Conservation (phyloP, 1,140 invertebrate genomes). For the Theocolax elegans region DNA sequence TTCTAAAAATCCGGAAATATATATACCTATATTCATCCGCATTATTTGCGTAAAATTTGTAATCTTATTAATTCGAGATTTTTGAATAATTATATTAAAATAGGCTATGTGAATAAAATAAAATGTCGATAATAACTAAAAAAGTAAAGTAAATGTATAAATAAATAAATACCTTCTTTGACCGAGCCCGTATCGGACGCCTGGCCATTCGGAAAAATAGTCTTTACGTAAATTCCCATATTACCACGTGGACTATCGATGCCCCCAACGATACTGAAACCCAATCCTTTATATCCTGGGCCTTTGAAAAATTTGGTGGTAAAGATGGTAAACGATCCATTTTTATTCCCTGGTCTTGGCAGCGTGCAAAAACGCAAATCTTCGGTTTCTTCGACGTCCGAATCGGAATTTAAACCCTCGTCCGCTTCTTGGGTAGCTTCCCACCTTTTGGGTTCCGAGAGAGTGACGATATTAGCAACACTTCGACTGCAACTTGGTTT, state of each 20-base stretch:
- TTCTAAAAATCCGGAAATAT: too few species aligned
- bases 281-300: slow-evolving; percentile 84
- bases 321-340: slow-evolving; percentile 66
- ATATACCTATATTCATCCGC: too few species aligned
- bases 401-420: slow-evolving; percentile 62
- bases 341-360: slow-evolving; percentile 64
- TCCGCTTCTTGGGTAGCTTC: slow-evolving; percentile 53
- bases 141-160: too few species aligned
- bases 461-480: slow-evolving; percentile 56
- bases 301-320: slow-evolving; percentile 82
- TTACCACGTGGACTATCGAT: slow-evolving; percentile 87
- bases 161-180: slow-evolving; percentile 78
- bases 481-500: slow-evolving; percentile 49
- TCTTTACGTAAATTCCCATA: slow-evolving; percentile 93
- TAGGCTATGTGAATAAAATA: too few species aligned
- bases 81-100: too few species aligned
- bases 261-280: slow-evolving; percentile 92
- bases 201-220: slow-evolving; percentile 88
- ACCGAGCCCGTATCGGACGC: slow-evolving; percentile 84
- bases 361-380: slow-evolving; percentile 68
- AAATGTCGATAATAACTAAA: too few species aligned
- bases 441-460: slow-evolving; percentile 38
- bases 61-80: too few species aligned
- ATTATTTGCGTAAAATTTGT: too few species aligned
- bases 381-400: slow-evolving; percentile 62